Evolutionary conservation across 92 coral and sea anemone genomes (phyloP).

Genomic region (Scolanthus callimorphus): DNA sequence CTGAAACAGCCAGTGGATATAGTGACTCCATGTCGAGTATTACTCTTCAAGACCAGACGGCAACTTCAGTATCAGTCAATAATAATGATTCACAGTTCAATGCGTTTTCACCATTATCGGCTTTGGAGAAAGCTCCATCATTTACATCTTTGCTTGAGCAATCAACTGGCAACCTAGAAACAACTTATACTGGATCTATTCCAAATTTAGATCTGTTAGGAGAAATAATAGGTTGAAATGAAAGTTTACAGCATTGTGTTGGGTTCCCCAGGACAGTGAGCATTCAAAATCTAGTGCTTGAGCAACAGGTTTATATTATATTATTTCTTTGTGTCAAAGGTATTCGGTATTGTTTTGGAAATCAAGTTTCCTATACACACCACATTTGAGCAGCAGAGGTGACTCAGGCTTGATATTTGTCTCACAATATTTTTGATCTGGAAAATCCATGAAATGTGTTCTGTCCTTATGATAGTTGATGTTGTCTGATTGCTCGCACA

Average conservation of each 20-base stretch:
- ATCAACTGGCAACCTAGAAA: slow-evolving; percentile 76
- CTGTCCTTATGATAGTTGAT: too few relatives aligned
- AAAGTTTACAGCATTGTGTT: not conserved
- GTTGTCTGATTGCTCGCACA: too few relatives aligned
- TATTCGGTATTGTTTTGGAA: too few relatives aligned
- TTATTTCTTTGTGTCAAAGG: too few relatives aligned
- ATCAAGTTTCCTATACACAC: too few relatives aligned
- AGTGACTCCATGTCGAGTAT: slow-evolving; percentile 22
- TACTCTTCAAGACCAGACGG: slow-evolving; percentile 2
- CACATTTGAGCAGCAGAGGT: too few relatives aligned
- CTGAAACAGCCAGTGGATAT: slow-evolving; percentile 18
- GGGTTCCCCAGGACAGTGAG: too few relatives aligned
- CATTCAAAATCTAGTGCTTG: too few relatives aligned
- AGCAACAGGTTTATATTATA: too few relatives aligned
- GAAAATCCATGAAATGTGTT: too few relatives aligned
- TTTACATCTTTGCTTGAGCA: slow-evolving; percentile 83
- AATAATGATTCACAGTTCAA: slow-evolving; percentile 48
- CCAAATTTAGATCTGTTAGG: slow-evolving; percentile 86
- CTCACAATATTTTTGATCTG: too few relatives aligned
- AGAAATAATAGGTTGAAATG: slow-evolving; percentile 55
- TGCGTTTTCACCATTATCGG: slow-evolving; percentile 60
- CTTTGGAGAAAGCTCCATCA: slow-evolving; percentile 84
- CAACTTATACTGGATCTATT: slow-evolving; percentile 86
- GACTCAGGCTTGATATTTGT: too few relatives aligned
- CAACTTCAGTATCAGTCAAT: not conserved